Evolutionary conservation across 2,113 vertebrate genomes (phyloP), one percentile per base, ranked within the genome.

Genomic region (Prunella himalayana): DNA sequence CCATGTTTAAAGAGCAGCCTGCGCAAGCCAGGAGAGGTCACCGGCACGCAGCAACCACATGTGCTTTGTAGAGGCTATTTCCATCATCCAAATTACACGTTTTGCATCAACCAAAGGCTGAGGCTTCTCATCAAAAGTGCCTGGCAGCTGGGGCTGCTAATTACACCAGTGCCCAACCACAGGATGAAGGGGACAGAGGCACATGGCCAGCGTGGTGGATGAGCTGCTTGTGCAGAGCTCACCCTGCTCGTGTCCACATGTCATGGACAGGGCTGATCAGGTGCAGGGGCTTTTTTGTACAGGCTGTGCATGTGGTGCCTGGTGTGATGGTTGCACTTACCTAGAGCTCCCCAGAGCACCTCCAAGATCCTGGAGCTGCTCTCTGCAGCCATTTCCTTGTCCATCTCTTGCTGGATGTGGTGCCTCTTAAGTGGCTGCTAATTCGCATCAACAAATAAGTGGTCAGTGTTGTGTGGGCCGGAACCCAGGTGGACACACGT

Each of bases 61-160:
- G 79, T 84, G 79, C 92, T 96, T 94, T 95, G 91, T 65, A 70
- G 93, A 95, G 90, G 86, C 95, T 97, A 97, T 97, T 97, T 97
- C 93, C 90, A 88, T 93, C 95, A 17, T 73, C 85, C 79, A 97
- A 97, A 97, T 97, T 96, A 97, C 11, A 96, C 30, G 60, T 64
- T 96, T 69, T 3, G 2, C 86, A 30, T 90, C 86, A 33, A 70
- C 76, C 75, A 39, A 86, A 94, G 88, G 4, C 88, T 1, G 28
- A 95, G 75, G 82, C 83, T 94, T 92, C 89, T 96, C 97, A 97
- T 97, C 90, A 90, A 86, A 96, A 93, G 86, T 42, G 17, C 5
- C 60, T 87, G 96, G 95, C 85, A 93, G 84, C 81, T 90, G 90
- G 60, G 42, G 22, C 44, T 94, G 94, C 71, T 95, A 72, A 86